Evolutionary conservation across 2,888 invertebrate genomes (phyloP).

Genomic region (Agrochola lychnidis): DNA sequence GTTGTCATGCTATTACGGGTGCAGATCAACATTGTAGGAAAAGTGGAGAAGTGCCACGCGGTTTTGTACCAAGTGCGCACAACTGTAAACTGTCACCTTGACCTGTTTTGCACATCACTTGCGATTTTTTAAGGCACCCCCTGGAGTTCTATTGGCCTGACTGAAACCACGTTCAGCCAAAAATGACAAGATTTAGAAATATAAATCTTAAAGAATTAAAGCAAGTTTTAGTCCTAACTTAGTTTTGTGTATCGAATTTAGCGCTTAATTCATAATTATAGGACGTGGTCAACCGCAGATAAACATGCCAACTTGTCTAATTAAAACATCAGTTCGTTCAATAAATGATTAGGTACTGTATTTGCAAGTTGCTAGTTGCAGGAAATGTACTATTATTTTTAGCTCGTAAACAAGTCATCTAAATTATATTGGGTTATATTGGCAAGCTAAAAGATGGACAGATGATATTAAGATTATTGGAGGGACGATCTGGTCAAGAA

Average conservation of each 20-base stretch:
- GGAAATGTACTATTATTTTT: slow-evolving; percentile 9
- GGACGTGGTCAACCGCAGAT: neutral
- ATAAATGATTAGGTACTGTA: neutral
- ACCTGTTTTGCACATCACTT: neutral
- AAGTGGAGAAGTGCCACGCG: neutral
- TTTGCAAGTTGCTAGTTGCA: slow-evolving; percentile 6
- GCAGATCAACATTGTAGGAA: neutral
- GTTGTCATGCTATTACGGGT: too few species aligned
- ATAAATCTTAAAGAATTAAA: too few species aligned
- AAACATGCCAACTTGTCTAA: neutral
- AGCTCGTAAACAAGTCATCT: slow-evolving; percentile 2
- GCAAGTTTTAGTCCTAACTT: neutral
- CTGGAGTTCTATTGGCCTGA: neutral
- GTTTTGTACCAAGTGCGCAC: neutral
- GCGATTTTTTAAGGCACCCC: neutral
- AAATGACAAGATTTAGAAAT: neutral
- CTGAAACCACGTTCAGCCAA: neutral
- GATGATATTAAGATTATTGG: too few species aligned
- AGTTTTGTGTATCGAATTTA: neutral
- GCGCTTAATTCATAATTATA: neutral
- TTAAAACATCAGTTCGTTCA: neutral
- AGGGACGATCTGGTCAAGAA: too few species aligned
- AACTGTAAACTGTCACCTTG: neutral
- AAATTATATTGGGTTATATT: neutral
- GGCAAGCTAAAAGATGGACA: too few species aligned